A percentile compares a stretch with the other conserved stretches of the same genome.
Evolutionary conservation across 2,113 vertebrate species (phyloP).

Genomic region (Lasiurus cinereus): DNA sequence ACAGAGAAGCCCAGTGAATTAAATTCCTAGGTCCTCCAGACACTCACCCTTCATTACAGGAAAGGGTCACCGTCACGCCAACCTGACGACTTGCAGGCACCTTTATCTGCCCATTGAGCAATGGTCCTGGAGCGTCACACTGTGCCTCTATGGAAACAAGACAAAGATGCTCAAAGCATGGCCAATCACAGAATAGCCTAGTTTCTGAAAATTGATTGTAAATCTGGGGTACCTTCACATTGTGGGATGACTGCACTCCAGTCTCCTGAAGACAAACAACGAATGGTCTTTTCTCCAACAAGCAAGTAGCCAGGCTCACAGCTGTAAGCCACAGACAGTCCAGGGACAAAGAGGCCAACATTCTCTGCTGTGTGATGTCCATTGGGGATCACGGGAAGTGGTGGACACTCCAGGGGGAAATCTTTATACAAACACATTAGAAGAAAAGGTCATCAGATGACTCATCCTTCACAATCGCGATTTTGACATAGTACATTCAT

Average conservation of each 20-base stretch:
- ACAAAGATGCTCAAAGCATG: background rate
- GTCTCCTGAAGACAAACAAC: slow-evolving; percentile 80
- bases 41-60: slow-evolving; percentile 80
- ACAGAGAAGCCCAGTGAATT: background rate
- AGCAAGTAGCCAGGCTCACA: slow-evolving; percentile 83
- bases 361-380: slow-evolving; percentile 64
- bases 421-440: slow-evolving; percentile 48
- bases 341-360: slow-evolving; percentile 61
- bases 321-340: slow-evolving; percentile 81
- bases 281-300: slow-evolving; percentile 73
- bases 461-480: background rate
- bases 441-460: background rate
- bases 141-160: slow-evolving; percentile 60
- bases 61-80: slow-evolving; percentile 49
- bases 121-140: slow-evolving; percentile 46
- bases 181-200: background rate
- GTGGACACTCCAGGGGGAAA: slow-evolving; percentile 60
- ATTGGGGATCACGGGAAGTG: slow-evolving; percentile 64
- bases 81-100: slow-evolving; percentile 8
- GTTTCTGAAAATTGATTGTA: background rate
- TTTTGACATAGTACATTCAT: background rate
- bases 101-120: slow-evolving; percentile 70
- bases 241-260: slow-evolving; percentile 82
- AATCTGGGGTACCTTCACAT: slow-evolving; percentile 82
- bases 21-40: background rate